These are phyloP conservation scores for Drepana falcataria DNA, from an alignment of 2,888 invertebrate genomes.

Conservation along the genomic window DNA sequence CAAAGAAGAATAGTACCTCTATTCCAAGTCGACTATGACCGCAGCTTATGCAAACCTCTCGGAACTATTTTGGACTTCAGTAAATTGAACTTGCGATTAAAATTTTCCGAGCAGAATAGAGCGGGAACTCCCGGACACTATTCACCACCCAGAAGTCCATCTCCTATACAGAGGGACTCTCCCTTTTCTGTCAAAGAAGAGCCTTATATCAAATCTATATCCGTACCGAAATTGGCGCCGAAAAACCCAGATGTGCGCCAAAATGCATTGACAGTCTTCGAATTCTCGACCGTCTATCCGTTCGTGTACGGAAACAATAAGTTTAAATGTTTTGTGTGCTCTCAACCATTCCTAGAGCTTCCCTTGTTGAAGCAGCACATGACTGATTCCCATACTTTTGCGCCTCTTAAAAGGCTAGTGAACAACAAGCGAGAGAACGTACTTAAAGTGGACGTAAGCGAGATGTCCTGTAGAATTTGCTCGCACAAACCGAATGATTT, in stretches of 20 bases:
- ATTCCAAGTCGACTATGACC: constrained; percentile 71
- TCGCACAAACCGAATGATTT: constrained; percentile 35
- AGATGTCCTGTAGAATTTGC: constrained; percentile 59
- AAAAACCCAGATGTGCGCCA: constrained; percentile 49
- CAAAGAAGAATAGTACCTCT: constrained; percentile 56
- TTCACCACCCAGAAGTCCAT: constrained; percentile 48
- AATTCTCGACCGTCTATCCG: constrained; percentile 65
- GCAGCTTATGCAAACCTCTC: constrained; percentile 63
- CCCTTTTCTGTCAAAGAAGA: constrained; percentile 13
- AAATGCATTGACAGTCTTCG: constrained; percentile 61
- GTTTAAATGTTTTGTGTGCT: constrained; percentile 68
- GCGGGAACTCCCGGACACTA: constrained; percentile 15
- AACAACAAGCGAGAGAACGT: constrained; percentile 64
- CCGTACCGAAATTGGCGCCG: constrained; percentile 21
- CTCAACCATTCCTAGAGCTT: constrained; percentile 59
- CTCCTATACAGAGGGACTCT: constrained; percentile 32
- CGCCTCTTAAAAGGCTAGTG: constrained; percentile 54
- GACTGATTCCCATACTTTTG: constrained; percentile 50
- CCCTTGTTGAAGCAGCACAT: constrained; percentile 52
- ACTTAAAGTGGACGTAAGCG: constrained; percentile 62
- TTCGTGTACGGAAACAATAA: constrained; percentile 68
- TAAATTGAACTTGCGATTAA: constrained; percentile 27
- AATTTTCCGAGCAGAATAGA: constrained; percentile 10
- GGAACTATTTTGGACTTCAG: constrained; percentile 60
- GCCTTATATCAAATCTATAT: constrained; percentile 11